A percentile compares a stretch with the other conserved stretches of the same genome.
phyloP scores from a whole-genome alignment of 2,797 vertebrate species.

The Cynopterus sphinx region DNA sequence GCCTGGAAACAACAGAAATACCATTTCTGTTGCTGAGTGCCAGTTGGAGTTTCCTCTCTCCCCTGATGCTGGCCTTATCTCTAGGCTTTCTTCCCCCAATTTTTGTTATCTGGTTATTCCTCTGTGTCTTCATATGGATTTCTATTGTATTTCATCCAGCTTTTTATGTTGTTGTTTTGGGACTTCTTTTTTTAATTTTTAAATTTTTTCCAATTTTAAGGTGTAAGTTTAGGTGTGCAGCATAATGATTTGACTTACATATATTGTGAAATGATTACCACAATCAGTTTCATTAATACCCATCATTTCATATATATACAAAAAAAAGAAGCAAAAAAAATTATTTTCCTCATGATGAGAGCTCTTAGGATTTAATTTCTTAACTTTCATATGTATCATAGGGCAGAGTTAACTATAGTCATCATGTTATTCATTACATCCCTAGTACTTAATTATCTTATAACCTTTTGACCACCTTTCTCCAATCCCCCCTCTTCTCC shows the following conservation, averaged over 20 bases:
- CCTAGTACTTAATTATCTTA: neutral
- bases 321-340: neutral
- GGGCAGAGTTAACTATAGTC: neutral
- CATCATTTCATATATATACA: neutral
- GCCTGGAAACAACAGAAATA: neutral
- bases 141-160: neutral
- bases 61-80: neutral
- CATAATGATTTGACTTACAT: neutral
- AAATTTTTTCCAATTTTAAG: neutral
- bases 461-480: neutral
- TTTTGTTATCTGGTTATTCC: neutral
- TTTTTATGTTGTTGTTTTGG: neutral
- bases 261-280: neutral
- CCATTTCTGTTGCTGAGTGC: neutral
- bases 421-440: neutral
- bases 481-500: neutral
- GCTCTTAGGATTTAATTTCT: neutral
- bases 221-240: neutral
- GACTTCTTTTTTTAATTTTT: neutral
- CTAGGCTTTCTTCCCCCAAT: neutral
- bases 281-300: neutral
- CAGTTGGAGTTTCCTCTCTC: slow-evolving; percentile 2
- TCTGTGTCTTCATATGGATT: neutral
- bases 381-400: neutral
- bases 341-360: neutral